phyloP scores from a whole-genome alignment of 2,113 vertebrate species.

The Odobenus rosmarus region DNA sequence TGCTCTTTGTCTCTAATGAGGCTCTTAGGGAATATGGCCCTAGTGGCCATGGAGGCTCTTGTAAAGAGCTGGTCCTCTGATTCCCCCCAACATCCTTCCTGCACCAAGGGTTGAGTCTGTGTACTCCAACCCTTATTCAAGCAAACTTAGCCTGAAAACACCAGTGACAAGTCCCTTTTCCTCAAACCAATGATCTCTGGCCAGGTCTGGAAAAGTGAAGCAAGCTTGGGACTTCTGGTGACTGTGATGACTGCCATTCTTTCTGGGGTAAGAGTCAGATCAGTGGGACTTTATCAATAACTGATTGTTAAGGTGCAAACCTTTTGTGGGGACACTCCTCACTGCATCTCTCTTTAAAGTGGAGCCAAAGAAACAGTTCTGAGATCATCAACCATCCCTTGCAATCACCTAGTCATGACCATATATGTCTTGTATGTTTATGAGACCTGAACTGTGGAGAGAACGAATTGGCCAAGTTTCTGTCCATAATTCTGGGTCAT shows the following conservation, averaged over 20 bases:
- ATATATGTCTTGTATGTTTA: neutral
- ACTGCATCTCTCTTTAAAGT: neutral
- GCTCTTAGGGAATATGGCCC: constrained; percentile 40
- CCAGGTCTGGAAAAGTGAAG: neutral
- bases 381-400: neutral
- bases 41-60: neutral
- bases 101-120: rapidly evolving
- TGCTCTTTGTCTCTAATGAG: constrained; percentile 31
- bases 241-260: neutral
- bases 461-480: neutral
- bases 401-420: too few relatives aligned
- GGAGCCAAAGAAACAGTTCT: neutral
- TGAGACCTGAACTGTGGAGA: neutral
- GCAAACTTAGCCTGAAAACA: neutral
- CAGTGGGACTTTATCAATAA: neutral
- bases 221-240: neutral
- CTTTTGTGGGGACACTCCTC: neutral
- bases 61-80: neutral
- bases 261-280: neutral
- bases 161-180: neutral
- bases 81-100: neutral
- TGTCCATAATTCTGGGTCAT: neutral
- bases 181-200: neutral
- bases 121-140: neutral
- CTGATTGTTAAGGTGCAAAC: neutral